phyloP scores from a whole-genome alignment of 1,140 invertebrate species.

The Microplitis demolitor region DNA sequence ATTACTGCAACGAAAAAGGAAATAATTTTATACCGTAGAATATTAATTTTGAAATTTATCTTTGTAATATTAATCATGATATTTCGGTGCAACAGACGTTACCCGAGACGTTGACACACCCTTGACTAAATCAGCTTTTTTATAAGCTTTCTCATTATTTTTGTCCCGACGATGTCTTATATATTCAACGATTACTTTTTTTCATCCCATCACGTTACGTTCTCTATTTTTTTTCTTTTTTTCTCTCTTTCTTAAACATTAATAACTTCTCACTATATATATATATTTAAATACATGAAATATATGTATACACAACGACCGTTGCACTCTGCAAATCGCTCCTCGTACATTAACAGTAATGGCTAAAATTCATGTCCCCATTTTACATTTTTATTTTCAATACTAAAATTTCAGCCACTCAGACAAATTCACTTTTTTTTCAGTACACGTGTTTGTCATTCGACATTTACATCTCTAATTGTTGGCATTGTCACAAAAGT shows the following conservation, averaged over 20 bases:
- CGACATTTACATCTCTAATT: conserved; percentile 23
- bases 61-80: neutral
- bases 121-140: conserved; percentile 40
- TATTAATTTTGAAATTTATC: neutral
- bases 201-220: neutral
- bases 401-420: neutral
- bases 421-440: neutral
- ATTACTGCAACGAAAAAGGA: too few relatives aligned
- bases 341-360: neutral
- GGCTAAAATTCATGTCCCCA: neutral
- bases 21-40: neutral
- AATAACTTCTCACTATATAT: neutral
- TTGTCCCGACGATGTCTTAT: conserved; percentile 33
- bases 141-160: conserved; percentile 44
- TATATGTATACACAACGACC: neutral
- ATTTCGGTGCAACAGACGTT: neutral
- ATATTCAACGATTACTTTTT: neutral
- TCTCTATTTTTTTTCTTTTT: neutral
- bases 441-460: neutral
- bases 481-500: conserved; percentile 2
- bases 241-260: neutral
- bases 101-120: conserved; percentile 11
- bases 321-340: neutral
- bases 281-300: neutral
- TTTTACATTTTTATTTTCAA: neutral